Conservation (phyloP, 2,888 invertebrate genomes). For the Coremacera marginata region DNA sequence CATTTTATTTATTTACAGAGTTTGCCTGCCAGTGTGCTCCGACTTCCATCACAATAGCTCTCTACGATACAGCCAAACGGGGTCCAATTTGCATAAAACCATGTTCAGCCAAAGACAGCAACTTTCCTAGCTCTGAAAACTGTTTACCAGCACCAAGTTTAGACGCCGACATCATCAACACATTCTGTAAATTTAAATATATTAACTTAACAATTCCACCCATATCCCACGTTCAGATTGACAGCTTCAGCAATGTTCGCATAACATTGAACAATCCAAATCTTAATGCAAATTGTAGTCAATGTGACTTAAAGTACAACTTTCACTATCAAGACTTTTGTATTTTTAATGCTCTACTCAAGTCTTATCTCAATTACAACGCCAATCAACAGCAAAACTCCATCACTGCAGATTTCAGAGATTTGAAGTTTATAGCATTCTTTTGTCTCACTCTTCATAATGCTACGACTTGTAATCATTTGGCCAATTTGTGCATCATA, state of each 20-base stretch:
- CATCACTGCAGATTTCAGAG: slow-evolving; percentile 54
- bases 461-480: slow-evolving; percentile 74
- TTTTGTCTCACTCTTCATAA: slow-evolving; percentile 68
- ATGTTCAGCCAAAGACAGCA: slow-evolving; percentile 47
- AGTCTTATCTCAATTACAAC: slow-evolving; percentile 61
- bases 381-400: slow-evolving; percentile 58
- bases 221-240: slow-evolving; percentile 23
- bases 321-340: slow-evolving; percentile 63
- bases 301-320: slow-evolving; percentile 62
- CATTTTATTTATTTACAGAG: slow-evolving; percentile 59
- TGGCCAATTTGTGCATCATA: slow-evolving; percentile 78
- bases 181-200: slow-evolving; percentile 57
- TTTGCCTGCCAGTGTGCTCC: slow-evolving; percentile 70
- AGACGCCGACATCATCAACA: slow-evolving; percentile 23
- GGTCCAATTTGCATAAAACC: slow-evolving; percentile 59
- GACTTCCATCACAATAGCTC: slow-evolving; percentile 46
- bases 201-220: slow-evolving; percentile 52
- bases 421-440: slow-evolving; percentile 66
- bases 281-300: slow-evolving; percentile 50
- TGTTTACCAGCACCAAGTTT: slow-evolving; percentile 30
- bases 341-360: slow-evolving; percentile 60
- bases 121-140: slow-evolving; percentile 1
- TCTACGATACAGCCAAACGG: slow-evolving; percentile 59
- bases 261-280: slow-evolving; percentile 21
- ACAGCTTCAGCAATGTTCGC: neutral